Conservation (phyloP, 2,888 invertebrate genomes). For the Deilephila elpenor region DNA sequence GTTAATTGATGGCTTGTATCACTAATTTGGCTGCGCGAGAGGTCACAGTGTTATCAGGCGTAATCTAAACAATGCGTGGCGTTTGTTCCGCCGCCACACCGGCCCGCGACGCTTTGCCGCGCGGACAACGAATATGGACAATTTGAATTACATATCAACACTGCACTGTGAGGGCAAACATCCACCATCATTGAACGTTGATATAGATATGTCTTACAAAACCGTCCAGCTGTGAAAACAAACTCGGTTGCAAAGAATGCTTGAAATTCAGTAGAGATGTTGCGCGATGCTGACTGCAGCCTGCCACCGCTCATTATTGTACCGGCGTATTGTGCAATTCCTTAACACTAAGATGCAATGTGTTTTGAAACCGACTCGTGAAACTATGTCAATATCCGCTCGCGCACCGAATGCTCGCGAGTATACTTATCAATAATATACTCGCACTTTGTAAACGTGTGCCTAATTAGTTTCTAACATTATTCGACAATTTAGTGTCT, state of each 20-base stretch:
- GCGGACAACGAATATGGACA: background rate
- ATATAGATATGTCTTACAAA: too few relatives aligned
- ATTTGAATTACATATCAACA: background rate
- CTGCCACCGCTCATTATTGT: background rate
- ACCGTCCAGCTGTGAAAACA: too few relatives aligned
- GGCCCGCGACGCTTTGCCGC: background rate
- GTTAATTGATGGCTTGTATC: background rate
- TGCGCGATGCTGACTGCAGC: background rate
- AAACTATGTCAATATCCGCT: conserved; percentile 1
- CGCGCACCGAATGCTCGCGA: background rate
- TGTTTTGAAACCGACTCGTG: background rate
- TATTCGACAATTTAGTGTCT: too few relatives aligned
- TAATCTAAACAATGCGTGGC: conserved; percentile 2
- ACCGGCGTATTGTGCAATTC: background rate
- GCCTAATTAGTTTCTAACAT: too few relatives aligned
- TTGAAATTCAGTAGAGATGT: background rate
- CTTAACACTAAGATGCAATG: conserved; percentile 1
- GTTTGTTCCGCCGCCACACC: background rate
- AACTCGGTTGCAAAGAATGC: too few relatives aligned
- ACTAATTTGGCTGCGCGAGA: background rate
- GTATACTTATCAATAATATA: background rate
- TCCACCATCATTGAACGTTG: too few relatives aligned
- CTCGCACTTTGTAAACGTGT: background rate
- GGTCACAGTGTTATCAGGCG: conserved; percentile 9
- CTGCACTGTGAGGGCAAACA: background rate